These are phyloP conservation scores for Megalopta genalis DNA, from an alignment of 1,140 invertebrate genomes.

Conservation along the genomic window DNA sequence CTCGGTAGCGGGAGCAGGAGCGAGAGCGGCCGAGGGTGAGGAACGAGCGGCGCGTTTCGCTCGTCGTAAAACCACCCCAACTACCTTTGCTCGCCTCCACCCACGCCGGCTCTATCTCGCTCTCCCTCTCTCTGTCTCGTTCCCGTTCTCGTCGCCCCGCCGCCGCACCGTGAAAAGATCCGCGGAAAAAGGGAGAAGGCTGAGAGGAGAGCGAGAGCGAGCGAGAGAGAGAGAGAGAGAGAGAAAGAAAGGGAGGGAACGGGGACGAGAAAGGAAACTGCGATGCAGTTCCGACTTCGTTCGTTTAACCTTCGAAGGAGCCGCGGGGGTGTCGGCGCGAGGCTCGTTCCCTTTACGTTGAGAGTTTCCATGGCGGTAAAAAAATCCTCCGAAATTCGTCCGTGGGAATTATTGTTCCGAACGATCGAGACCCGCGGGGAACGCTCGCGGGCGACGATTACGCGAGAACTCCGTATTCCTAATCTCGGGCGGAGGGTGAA, in stretches of 20 bases:
- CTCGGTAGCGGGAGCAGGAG: conserved; percentile 51
- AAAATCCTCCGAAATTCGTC: too few relatives aligned
- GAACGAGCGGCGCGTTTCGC: conserved; percentile 63
- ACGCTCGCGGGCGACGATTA: too few relatives aligned
- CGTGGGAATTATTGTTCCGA: background rate
- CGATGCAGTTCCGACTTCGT: conserved; percentile 27
- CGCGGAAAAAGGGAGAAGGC: conserved; percentile 9
- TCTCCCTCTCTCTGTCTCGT: background rate
- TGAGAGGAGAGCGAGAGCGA: background rate
- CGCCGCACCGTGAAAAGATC: conserved; percentile 25
- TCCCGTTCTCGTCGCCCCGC: too few relatives aligned
- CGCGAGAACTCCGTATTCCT: too few relatives aligned
- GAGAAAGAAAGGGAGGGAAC: too few relatives aligned
- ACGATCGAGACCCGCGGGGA: background rate
- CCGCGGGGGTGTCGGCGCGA: background rate
- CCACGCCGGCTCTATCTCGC: background rate
- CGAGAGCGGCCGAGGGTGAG: conserved; percentile 34
- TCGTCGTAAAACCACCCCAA: conserved; percentile 71
- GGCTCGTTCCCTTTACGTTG: background rate
- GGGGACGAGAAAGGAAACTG: conserved; percentile 13
- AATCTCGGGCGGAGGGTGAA: background rate
- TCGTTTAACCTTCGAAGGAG: conserved; percentile 34
- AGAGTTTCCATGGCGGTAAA: background rate
- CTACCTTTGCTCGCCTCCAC: conserved; percentile 34
- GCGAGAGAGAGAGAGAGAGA: background rate